Evolutionary conservation across 2,113 vertebrate genomes (phyloP).

Genomic region (Leucopternis melanops): DNA sequence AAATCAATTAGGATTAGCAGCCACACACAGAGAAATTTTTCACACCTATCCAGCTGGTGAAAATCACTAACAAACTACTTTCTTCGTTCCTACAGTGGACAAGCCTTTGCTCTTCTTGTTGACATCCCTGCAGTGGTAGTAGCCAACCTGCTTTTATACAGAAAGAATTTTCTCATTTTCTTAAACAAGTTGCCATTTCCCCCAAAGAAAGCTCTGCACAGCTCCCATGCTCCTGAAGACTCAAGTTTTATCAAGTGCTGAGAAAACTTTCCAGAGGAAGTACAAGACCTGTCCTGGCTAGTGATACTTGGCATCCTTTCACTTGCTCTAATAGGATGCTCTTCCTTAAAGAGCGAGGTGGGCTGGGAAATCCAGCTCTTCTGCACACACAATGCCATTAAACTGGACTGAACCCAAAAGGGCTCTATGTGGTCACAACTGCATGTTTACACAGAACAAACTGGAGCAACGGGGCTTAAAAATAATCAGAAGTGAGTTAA

Average conservation of each 20-base stretch:
- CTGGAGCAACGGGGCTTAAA: background rate
- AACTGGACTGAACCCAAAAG: background rate
- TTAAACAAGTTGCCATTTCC: background rate
- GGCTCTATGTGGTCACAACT: background rate
- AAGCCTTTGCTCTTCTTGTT: background rate
- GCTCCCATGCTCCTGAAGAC: background rate
- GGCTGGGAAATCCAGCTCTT: background rate
- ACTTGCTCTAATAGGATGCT: background rate
- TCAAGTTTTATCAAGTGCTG: background rate
- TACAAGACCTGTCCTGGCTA: background rate
- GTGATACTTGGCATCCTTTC: background rate
- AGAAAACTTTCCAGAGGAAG: background rate
- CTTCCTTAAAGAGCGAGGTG: background rate
- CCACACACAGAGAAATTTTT: slow-evolving; percentile 14
- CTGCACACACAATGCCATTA: background rate
- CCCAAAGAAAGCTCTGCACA: background rate
- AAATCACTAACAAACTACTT: background rate
- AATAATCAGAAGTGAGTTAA: background rate
- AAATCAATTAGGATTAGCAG: slow-evolving; percentile 51
- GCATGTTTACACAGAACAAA: background rate
- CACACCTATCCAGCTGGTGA: slow-evolving; percentile 17
- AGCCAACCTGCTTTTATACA: background rate
- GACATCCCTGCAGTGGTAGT: background rate
- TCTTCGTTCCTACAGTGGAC: background rate
- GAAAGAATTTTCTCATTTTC: background rate